Conservation (phyloP, 2,113 vertebrate species). For the Leptobrachium leishanense region DNA sequence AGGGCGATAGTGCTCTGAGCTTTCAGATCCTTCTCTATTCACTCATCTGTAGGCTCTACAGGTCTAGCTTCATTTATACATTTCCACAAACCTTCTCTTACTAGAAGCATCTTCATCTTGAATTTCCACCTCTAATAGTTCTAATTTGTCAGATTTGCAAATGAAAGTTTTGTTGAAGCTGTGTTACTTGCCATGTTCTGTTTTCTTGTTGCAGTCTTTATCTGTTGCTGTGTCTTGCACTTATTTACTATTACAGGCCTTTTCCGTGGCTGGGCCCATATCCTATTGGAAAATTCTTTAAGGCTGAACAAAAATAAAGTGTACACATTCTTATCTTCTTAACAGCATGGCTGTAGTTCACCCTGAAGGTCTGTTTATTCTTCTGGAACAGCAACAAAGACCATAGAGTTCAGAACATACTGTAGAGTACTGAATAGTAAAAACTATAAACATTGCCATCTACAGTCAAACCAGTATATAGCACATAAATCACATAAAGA, state of each 20-base stretch:
- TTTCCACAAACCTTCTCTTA: background rate
- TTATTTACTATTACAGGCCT: background rate
- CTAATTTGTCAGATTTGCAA: conserved; percentile 9
- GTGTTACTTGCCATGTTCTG: background rate
- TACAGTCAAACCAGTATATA: too few relatives aligned
- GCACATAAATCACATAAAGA: too few relatives aligned
- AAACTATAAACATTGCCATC: too few relatives aligned
- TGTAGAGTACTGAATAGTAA: too few relatives aligned
- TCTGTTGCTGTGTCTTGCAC: background rate
- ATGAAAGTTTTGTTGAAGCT: background rate
- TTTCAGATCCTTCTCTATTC: conserved; percentile 8
- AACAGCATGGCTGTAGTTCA: too few relatives aligned
- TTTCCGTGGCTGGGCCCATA: background rate
- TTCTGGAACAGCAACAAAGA: too few relatives aligned
- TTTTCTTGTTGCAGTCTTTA: background rate
- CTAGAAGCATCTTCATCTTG: background rate
- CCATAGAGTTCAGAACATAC: too few relatives aligned
- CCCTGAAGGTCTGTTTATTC: too few relatives aligned
- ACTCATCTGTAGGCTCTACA: background rate
- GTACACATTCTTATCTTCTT: too few relatives aligned
- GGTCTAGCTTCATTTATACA: background rate
- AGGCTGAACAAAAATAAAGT: too few relatives aligned
- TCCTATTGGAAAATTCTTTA: background rate
- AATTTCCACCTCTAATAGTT: conserved; percentile 4
- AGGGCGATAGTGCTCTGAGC: conserved; percentile 13